Conservation (phyloP, 2,113 vertebrate species). For the Setophaga coronata region DNA sequence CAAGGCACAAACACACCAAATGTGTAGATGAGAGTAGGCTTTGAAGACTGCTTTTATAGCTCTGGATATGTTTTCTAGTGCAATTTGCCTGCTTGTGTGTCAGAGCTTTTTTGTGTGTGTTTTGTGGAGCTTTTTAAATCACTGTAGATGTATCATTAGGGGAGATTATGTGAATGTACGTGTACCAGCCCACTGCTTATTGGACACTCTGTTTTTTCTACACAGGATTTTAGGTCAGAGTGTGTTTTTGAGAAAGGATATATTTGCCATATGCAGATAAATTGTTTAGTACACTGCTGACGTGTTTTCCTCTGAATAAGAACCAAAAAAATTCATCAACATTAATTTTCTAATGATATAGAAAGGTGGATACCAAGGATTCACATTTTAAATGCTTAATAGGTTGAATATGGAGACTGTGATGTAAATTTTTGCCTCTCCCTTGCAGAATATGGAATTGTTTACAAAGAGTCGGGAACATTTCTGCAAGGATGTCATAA, state of each 20-base stretch:
- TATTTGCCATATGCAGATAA: background rate
- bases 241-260: background rate
- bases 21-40: background rate
- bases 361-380: background rate
- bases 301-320: background rate
- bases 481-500: conserved; percentile 15
- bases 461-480: background rate
- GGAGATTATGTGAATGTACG: background rate
- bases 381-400: background rate
- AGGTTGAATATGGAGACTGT: background rate
- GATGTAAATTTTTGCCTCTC: background rate
- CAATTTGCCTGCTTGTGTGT: background rate
- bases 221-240: background rate
- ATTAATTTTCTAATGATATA: background rate
- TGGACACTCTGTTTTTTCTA: background rate
- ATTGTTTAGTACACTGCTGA: background rate
- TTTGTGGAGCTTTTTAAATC: background rate
- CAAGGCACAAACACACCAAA: background rate
- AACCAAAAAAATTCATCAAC: background rate
- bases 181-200: background rate
- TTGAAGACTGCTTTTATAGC: background rate
- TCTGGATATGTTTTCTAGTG: background rate
- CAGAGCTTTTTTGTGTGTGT: background rate
- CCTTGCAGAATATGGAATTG: background rate
- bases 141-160: background rate